These are phyloP conservation scores for Montipora cactus DNA, from an alignment of 64 coral and sea anemone genomes.

Conservation along the genomic window DNA sequence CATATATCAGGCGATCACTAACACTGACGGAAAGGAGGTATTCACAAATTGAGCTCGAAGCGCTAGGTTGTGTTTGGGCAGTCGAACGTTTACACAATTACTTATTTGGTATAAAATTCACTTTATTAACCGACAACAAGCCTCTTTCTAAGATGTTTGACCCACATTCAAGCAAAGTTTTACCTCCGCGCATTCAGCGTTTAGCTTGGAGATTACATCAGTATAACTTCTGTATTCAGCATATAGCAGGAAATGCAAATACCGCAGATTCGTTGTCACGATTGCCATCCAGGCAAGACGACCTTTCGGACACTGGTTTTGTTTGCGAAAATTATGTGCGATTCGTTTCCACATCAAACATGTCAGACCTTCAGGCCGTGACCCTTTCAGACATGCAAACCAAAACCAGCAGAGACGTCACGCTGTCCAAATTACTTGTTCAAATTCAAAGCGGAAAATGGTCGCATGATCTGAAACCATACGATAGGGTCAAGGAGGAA, in stretches of 20 bases:
- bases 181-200: slow-evolving; percentile 34
- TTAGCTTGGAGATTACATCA: slow-evolving; percentile 30
- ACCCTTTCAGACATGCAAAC: slow-evolving; percentile 30
- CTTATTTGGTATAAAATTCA: no score
- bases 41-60: slow-evolving; percentile 44
- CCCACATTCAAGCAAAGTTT: slow-evolving; percentile 33
- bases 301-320: background rate
- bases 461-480: no score
- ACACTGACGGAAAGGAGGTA: slow-evolving; percentile 18
- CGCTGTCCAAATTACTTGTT: no score
- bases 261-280: slow-evolving; percentile 35
- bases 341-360: slow-evolving; percentile 28
- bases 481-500: no score
- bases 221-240: slow-evolving; percentile 47
- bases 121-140: no score
- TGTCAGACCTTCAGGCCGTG: slow-evolving; percentile 23
- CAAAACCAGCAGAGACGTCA: slow-evolving; percentile 16
- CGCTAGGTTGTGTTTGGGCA: background rate
- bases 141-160: slow-evolving; percentile 10
- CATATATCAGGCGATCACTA: slow-evolving; percentile 41
- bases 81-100: no score
- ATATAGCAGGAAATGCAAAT: slow-evolving; percentile 47
- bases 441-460: no score
- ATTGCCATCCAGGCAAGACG: background rate
- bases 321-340: slow-evolving; percentile 39